phyloP scores from a whole-genome alignment of 2,888 invertebrate species.

The Chirona hameri region DNA sequence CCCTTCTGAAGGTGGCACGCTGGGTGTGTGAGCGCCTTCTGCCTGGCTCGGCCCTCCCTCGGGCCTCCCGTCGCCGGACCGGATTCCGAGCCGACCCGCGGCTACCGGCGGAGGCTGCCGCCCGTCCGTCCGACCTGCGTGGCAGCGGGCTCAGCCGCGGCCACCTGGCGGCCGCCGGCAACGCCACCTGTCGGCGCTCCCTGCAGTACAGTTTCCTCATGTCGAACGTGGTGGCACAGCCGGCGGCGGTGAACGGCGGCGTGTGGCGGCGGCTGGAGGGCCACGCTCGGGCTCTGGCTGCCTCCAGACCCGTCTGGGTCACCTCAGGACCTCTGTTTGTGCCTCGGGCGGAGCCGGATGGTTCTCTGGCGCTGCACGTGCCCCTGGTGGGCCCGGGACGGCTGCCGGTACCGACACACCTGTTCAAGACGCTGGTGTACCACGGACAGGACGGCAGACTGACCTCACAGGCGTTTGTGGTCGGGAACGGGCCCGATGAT shows the following conservation, averaged over 20 bases:
- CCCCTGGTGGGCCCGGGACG: background rate
- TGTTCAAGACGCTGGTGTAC: conserved; percentile 1
- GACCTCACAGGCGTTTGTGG: background rate
- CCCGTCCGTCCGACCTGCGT: background rate
- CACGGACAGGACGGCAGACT: background rate
- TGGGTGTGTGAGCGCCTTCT: background rate
- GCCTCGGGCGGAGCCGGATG: background rate
- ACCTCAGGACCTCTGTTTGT: background rate
- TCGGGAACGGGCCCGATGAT: background rate
- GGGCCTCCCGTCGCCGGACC: background rate
- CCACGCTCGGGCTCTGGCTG: background rate
- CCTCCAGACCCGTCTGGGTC: background rate
- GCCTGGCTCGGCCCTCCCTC: background rate
- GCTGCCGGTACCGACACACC: background rate
- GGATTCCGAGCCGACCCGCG: background rate
- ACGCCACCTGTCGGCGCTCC: background rate
- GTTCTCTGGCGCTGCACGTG: background rate
- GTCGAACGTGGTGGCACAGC: background rate
- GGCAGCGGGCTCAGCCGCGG: background rate
- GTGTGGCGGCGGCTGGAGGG: background rate
- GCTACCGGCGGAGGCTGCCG: background rate
- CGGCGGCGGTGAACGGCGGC: background rate
- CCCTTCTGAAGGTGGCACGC: background rate
- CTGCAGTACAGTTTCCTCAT: background rate
- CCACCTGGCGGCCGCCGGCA: background rate